Evolutionary conservation across 2,797 vertebrate species (phyloP).

Genomic region (Malurus splendens): DNA sequence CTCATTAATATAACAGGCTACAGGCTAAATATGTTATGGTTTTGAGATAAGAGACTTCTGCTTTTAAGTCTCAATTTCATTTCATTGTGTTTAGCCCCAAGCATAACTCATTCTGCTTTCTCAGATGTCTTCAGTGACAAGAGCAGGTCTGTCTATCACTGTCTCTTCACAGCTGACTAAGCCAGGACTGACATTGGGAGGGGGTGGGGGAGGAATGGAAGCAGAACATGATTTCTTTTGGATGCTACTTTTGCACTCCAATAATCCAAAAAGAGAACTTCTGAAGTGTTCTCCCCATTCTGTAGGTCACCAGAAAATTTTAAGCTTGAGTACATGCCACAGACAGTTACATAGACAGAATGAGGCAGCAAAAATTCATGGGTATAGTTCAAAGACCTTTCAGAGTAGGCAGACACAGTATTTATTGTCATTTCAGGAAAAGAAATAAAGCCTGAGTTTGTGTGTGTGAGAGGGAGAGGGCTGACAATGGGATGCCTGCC

Average conservation of each 20-base stretch:
- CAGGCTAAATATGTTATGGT: neutral
- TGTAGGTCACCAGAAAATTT: neutral
- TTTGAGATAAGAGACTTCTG: neutral
- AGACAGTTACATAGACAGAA: neutral
- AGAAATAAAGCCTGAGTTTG: neutral
- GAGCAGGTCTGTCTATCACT: neutral
- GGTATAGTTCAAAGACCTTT: neutral
- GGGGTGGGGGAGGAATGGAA: neutral
- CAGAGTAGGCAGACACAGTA: neutral
- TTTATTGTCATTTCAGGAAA: neutral
- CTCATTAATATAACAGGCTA: neutral
- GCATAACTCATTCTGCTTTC: neutral
- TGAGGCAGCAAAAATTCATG: neutral
- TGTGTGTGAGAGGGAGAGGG: neutral
- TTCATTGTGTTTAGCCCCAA: neutral
- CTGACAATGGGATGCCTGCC: neutral
- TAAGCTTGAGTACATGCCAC: neutral
- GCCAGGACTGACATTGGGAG: neutral
- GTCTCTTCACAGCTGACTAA: neutral
- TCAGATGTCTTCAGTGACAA: neutral
- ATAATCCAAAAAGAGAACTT: neutral
- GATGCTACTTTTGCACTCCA: neutral
- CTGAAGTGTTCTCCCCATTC: neutral
- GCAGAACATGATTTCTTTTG: neutral
- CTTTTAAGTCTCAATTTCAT: slow-evolving; percentile 1